Conservation (phyloP, 2,797 vertebrate genomes). For the Clarias fuscus region DNA sequence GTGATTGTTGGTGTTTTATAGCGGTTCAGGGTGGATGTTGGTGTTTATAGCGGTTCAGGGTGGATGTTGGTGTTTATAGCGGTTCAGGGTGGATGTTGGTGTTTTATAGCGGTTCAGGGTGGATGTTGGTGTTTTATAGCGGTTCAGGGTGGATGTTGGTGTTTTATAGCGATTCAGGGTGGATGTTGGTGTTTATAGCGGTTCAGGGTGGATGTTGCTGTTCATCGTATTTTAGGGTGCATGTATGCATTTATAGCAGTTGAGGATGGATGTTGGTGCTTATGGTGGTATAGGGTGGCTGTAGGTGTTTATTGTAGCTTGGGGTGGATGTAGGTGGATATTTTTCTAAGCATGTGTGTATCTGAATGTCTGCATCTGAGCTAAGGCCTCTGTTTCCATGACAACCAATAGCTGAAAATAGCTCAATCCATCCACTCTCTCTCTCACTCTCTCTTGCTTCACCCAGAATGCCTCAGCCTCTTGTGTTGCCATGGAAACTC, state of each 20-base stretch:
- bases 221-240: background rate
- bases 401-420: slow-evolving; percentile 79
- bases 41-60: too few relatives aligned
- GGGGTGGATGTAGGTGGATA: background rate
- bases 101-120: background rate
- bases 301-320: background rate
- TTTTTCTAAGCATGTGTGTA: slow-evolving; percentile 64
- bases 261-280: background rate
- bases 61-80: too few relatives aligned
- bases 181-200: background rate
- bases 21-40: rapidly evolving
- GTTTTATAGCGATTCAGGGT: background rate
- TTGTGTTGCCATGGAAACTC: slow-evolving; percentile 55
- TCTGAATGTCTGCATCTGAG: slow-evolving; percentile 79
- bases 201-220: background rate
- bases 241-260: background rate
- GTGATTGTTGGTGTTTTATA: background rate
- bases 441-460: slow-evolving; percentile 32
- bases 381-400: slow-evolving; percentile 83
- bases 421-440: slow-evolving; percentile 49
- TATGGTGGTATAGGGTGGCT: background rate
- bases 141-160: too few relatives aligned
- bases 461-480: slow-evolving; percentile 47
- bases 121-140: too few relatives aligned
- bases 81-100: background rate